phyloP scores from a whole-genome alignment of 2,113 vertebrate species.

The Varanus komodoensis region DNA sequence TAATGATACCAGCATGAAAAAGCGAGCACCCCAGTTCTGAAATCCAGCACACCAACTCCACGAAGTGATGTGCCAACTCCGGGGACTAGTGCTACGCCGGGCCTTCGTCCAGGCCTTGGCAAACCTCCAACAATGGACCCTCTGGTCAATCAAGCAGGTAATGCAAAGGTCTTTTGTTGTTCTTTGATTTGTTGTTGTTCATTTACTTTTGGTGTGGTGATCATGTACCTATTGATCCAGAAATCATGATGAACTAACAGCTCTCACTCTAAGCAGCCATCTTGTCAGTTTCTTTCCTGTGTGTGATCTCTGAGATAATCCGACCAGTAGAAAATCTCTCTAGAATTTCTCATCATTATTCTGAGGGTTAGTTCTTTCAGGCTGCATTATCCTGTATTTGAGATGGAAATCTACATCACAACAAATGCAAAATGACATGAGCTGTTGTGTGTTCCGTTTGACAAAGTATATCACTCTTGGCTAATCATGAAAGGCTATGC shows the following conservation, averaged over 20 bases:
- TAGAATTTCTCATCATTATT: constrained; percentile 69
- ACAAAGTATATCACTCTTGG: neutral
- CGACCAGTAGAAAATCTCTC: constrained; percentile 57
- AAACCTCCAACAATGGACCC: constrained; percentile 93
- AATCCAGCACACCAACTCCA: constrained; percentile 95
- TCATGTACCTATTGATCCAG: constrained; percentile 54
- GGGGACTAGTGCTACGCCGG: constrained; percentile 90
- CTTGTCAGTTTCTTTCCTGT: constrained; percentile 61
- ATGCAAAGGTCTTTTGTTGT: constrained; percentile 45
- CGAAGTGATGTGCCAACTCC: constrained; percentile 91
- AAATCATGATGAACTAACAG: constrained; percentile 67
- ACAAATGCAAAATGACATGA: constrained; percentile 28
- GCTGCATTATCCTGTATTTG: constrained; percentile 45
- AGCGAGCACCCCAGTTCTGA: constrained; percentile 92
- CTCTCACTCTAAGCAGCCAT: constrained; percentile 69
- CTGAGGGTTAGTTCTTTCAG: constrained; percentile 50
- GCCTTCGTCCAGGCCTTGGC: constrained; percentile 89
- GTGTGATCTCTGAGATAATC: constrained; percentile 62
- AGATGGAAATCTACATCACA: constrained; percentile 42
- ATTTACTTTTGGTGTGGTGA: constrained; percentile 37
- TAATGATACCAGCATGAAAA: constrained; percentile 92
- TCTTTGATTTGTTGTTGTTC: constrained; percentile 39
- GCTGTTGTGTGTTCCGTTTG: constrained; percentile 47
- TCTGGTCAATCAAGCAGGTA: constrained; percentile 92
- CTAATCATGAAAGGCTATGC: neutral